Evolutionary conservation across 2,797 vertebrate species (phyloP).

Genomic region (Eupleurogrammus muticus): DNA sequence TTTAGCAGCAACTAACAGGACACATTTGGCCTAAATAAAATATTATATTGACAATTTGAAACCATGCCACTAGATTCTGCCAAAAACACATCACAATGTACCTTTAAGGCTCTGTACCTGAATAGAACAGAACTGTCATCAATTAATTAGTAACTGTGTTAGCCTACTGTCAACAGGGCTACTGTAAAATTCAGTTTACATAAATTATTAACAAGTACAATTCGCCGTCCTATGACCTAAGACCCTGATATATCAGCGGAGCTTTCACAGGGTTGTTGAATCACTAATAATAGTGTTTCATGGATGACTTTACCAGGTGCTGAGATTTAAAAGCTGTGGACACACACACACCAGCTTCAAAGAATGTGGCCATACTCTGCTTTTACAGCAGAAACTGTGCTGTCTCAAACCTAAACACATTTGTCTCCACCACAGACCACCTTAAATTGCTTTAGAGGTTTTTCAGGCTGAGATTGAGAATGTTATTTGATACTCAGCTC

Average conservation of each 20-base stretch:
- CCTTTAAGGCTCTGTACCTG: too few relatives aligned
- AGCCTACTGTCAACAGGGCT: too few relatives aligned
- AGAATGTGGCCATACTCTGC: neutral
- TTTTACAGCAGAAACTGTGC: neutral
- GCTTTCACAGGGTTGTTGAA: neutral
- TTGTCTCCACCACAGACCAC: neutral
- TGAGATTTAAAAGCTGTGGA: slow-evolving; percentile 1
- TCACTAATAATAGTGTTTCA: neutral
- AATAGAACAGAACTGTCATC: too few relatives aligned
- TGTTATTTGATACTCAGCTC: neutral
- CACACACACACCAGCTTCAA: neutral
- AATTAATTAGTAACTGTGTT: too few relatives aligned
- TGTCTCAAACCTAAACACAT: neutral
- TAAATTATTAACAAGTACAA: neutral
- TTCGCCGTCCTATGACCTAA: neutral
- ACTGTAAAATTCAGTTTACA: neutral
- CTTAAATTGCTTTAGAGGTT: neutral
- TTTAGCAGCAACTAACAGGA: too few relatives aligned
- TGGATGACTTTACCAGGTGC: slow-evolving; percentile 31
- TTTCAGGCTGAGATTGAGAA: neutral
- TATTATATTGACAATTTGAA: too few relatives aligned
- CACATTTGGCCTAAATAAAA: too few relatives aligned
- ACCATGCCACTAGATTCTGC: too few relatives aligned
- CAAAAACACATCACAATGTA: too few relatives aligned
- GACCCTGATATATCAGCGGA: neutral